Base-by-base conservation (phyloP, 2,888 invertebrate genomes). In the Drosophila lutescens region DNA sequence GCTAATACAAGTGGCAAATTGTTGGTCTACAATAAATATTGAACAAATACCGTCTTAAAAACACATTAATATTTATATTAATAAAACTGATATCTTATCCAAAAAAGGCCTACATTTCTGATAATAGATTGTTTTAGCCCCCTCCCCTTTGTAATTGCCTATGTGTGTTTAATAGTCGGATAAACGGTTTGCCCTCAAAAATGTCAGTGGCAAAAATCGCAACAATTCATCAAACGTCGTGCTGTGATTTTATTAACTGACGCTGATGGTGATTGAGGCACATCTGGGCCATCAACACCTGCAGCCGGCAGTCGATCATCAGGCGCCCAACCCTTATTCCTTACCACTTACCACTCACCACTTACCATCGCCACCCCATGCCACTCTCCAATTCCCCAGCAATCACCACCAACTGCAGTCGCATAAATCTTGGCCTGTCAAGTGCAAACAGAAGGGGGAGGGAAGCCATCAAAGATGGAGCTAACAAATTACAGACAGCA, bases 281-380 rank as follows among this genome's bases (percentile, higher is more conserved):
- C 88, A 88, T 78, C 83, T 82, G 88, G 78, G 86, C 82, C 78
- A 87, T 82, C 76, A 82, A 75, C 83, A 87, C 88, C 83, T 87
- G 78, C 88, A 70, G 61, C 41, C 46, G 68, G 76, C 41, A 71
- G 62, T 66, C 65, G 65, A 66, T 66, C 67, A 67, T 66, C 55
- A 26, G 20, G 40, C 46, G 40, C 20, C 41, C 20, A 13, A 32
- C 20, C 38, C 23, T 8, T 26, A 34, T n/a, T 26, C 2, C 9
- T 15, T 13, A 34, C 62, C 62, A 9, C 47, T 59, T 32, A 38
- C 32, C 26, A 0, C 8, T 15, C 30, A 41, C 44, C 50, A 20
- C 30, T 23, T 46, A 46, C n/a, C 46, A 23, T 6, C 20, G 30
- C 13, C 43, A 12, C 8, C 10, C 34, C 43, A 3, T n/a, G 7